Percentiles rank a stretch among this genome's conserved stretches.
phyloP scores from a whole-genome alignment of 2,113 vertebrate genomes.

The Regulus satrapa region DNA sequence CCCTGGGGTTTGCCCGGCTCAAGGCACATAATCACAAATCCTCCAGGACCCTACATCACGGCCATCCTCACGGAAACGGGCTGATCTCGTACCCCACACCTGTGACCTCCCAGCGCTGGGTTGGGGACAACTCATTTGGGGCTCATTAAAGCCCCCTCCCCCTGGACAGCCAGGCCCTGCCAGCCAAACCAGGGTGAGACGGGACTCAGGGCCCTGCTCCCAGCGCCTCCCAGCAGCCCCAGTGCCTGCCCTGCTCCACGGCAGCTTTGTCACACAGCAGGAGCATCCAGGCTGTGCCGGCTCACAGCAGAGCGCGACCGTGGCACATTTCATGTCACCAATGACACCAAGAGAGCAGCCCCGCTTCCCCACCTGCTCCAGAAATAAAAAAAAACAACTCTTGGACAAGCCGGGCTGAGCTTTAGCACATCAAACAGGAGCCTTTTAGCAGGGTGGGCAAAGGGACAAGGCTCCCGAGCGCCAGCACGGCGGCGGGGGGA shows the following conservation, averaged over 20 bases:
- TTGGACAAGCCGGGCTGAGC: not conserved
- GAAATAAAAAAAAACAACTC: not conserved
- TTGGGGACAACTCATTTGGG: fast-evolving
- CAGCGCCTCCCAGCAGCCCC: not conserved
- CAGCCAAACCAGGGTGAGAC: fast-evolving
- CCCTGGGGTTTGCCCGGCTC: not conserved
- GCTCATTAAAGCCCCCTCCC: not conserved
- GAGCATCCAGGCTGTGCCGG: not conserved
- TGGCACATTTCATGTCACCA: not conserved
- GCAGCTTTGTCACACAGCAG: fast-evolving
- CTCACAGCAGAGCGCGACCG: fast-evolving
- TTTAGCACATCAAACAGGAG: not conserved
- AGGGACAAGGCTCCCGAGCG: not conserved
- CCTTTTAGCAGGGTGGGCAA: not conserved
- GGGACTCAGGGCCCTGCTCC: not conserved
- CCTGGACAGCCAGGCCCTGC: fast-evolving
- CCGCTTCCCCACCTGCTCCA: not conserved
- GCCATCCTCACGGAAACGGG: not conserved
- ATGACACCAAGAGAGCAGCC: fast-evolving
- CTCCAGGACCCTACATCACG: no score
- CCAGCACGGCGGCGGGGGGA: not conserved
- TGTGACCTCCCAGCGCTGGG: fast-evolving
- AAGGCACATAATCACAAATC: fast-evolving
- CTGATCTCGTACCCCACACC: not conserved
- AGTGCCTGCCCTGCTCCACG: fast-evolving